Percentiles rank a stretch among this genome's conserved stretches.
phyloP scores from a whole-genome alignment of 2,888 invertebrate species.

The Spodoptera picta region DNA sequence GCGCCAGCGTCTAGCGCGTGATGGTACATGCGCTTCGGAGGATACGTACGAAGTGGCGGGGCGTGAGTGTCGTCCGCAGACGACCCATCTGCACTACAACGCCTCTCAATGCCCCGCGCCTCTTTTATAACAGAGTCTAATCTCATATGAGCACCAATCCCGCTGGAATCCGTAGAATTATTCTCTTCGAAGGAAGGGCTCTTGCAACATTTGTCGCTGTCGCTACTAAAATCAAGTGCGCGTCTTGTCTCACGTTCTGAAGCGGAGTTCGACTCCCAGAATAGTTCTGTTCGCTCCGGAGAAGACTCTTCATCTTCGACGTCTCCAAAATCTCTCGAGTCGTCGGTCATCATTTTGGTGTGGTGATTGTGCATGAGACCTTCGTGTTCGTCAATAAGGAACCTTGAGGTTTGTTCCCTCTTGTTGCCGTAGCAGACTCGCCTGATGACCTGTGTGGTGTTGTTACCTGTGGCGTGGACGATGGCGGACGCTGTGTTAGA shows the following conservation, averaged over 20 bases:
- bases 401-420: conserved; percentile 65
- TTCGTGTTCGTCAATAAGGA: conserved; percentile 74
- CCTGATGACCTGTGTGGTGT: conserved; percentile 83
- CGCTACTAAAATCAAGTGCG: conserved; percentile 81
- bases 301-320: conserved; percentile 77
- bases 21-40: conserved; percentile 71
- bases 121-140: conserved; percentile 86
- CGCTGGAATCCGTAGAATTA: conserved; percentile 82
- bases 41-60: conserved; percentile 81
- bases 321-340: conserved; percentile 75
- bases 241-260: conserved; percentile 76
- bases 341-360: conserved; percentile 76
- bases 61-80: conserved; percentile 72
- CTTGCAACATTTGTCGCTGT: conserved; percentile 85
- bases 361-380: conserved; percentile 73
- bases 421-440: conserved; percentile 78
- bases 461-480: conserved; percentile 77
- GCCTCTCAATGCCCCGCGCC: conserved; percentile 71
- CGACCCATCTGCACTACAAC: conserved; percentile 73
- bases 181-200: conserved; percentile 83
- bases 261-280: conserved; percentile 83
- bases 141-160: conserved; percentile 76
- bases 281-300: conserved; percentile 80
- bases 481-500: conserved; percentile 79
- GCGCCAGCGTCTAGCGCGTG: conserved; percentile 61